A percentile compares a stretch with the other conserved stretches of the same genome.
These are phyloP conservation scores for Teleiodes luculella DNA, from an alignment of 2,888 invertebrate species.

Conservation along the genomic window DNA sequence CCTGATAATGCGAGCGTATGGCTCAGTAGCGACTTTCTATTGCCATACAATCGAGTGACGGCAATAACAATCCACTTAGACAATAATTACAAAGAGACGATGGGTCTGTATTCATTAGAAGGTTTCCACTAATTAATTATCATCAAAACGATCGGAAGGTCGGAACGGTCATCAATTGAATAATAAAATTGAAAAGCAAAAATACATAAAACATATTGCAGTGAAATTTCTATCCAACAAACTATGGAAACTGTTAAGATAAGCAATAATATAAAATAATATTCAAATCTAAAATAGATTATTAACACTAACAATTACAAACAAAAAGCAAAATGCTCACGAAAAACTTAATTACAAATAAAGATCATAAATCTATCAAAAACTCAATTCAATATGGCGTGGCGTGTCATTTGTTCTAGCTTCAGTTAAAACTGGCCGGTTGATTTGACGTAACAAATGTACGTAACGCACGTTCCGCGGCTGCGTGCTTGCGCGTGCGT, in stretches of 20 bases:
- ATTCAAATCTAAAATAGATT: too few species aligned
- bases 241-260: too few species aligned
- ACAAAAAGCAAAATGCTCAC: too few species aligned
- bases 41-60: slow-evolving; percentile 24
- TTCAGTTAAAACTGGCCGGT: neutral
- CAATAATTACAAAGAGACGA: too few species aligned
- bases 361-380: slow-evolving; percentile 1
- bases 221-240: too few species aligned
- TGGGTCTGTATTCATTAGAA: neutral
- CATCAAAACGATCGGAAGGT: too few species aligned
- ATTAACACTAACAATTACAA: too few species aligned
- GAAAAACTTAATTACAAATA: neutral
- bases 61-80: neutral
- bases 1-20: slow-evolving; percentile 34
- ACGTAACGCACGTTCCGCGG: slow-evolving; percentile 13
- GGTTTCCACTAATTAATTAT: too few species aligned
- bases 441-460: slow-evolving; percentile 6
- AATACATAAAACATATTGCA: too few species aligned
- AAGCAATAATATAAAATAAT: too few species aligned
- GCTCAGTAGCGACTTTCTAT: slow-evolving; percentile 38
- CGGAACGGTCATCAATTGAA: too few species aligned
- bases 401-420: neutral
- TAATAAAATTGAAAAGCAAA: too few species aligned
- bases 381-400: neutral
- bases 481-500: slow-evolving; percentile 19